phyloP scores from a whole-genome alignment of 2,797 vertebrate genomes.

The Todus mexicanus region DNA sequence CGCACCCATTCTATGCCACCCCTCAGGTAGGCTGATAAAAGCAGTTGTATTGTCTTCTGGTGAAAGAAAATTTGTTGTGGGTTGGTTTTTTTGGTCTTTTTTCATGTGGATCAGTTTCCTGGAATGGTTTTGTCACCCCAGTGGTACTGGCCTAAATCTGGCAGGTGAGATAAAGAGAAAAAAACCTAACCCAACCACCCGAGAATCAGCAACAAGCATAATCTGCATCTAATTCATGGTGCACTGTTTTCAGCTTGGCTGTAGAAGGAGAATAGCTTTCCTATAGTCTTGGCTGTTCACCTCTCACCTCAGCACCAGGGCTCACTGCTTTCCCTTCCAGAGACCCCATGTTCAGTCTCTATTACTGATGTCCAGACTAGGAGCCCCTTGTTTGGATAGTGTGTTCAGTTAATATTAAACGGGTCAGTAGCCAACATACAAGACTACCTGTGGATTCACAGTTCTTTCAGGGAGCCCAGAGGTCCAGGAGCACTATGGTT shows the following conservation, averaged over 20 bases:
- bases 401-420: neutral
- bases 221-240: neutral
- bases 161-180: neutral
- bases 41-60: neutral
- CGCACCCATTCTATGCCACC: fast-evolving
- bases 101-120: neutral
- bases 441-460: neutral
- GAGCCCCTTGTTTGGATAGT: neutral
- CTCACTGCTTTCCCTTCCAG: neutral
- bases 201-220: neutral
- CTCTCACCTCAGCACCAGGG: neutral
- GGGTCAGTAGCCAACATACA: neutral
- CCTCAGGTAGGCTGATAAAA: neutral
- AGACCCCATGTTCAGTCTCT: neutral
- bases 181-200: neutral
- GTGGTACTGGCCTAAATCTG: neutral
- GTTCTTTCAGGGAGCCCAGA: neutral
- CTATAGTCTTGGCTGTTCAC: neutral
- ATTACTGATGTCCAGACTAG: neutral
- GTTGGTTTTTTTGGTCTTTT: too few relatives aligned
- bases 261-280: neutral
- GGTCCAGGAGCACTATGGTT: neutral
- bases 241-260: neutral
- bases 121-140: neutral
- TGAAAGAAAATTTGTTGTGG: neutral